Conservation (phyloP, 2,888 invertebrate genomes). For the Caenorhabditis imperialis region DNA sequence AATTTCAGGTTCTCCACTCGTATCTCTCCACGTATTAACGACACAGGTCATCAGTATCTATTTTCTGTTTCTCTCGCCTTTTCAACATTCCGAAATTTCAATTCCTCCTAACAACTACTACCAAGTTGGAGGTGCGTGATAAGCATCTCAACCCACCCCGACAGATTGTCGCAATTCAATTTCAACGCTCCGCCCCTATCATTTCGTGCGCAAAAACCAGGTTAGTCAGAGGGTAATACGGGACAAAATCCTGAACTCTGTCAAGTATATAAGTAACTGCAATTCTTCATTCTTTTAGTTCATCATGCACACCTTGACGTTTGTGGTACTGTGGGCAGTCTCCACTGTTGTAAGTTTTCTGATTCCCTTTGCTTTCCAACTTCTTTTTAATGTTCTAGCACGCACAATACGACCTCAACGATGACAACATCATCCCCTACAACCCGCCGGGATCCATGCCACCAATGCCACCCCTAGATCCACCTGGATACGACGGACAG, state of each 20-base stretch:
- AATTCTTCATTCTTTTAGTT: neutral
- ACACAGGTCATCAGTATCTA: conserved; percentile 30
- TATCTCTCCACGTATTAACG: conserved; percentile 32
- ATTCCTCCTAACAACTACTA: conserved; percentile 12
- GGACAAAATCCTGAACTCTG: conserved; percentile 11
- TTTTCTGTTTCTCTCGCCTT: conserved; percentile 15
- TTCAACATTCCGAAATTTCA: conserved; percentile 17
- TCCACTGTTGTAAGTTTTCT: neutral
- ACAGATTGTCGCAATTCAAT: conserved; percentile 26
- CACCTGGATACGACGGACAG: conserved; percentile 21
- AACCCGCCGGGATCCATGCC: conserved; percentile 25
- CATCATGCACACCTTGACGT: neutral
- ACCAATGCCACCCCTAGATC: conserved; percentile 30
- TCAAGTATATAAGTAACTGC: conserved; percentile 22
- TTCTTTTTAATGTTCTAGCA: neutral
- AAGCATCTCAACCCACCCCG: conserved; percentile 34
- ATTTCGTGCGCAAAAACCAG: conserved; percentile 17
- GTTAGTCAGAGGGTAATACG: conserved; percentile 7
- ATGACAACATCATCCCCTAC: conserved; percentile 15
- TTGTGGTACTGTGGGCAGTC: neutral
- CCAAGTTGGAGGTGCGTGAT: conserved; percentile 51
- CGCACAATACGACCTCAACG: conserved; percentile 19
- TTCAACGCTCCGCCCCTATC: conserved; percentile 30
- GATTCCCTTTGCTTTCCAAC: neutral
- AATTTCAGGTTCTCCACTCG: conserved; percentile 36